Conservation (phyloP, 2,113 vertebrate species). For the Tichodroma muraria region DNA sequence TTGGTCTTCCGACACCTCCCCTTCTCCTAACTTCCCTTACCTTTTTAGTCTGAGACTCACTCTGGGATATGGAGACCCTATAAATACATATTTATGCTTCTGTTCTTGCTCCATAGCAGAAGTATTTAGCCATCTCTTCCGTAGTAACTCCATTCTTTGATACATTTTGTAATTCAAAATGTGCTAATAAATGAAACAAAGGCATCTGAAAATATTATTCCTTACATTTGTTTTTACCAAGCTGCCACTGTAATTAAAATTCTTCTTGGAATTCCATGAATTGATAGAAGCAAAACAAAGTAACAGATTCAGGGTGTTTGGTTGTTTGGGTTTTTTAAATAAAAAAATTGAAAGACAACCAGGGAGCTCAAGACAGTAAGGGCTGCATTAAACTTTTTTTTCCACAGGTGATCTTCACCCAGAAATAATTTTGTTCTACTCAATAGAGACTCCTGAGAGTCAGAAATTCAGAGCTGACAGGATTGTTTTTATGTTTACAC, state of each 20-base stretch:
- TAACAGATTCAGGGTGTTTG: background rate
- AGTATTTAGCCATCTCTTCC: background rate
- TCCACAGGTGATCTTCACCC: background rate
- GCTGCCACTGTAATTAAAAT: background rate
- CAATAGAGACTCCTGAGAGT: background rate
- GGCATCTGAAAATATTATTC: background rate
- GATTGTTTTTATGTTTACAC: background rate
- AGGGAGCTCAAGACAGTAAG: background rate
- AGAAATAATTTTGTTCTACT: background rate
- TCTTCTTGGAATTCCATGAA: background rate
- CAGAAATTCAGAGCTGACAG: background rate
- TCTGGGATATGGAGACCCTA: background rate
- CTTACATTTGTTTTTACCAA: background rate
- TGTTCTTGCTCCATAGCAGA: background rate
- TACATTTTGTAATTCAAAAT: background rate
- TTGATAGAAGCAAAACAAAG: background rate
- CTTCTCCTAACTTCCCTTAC: background rate
- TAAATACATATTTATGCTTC: background rate
- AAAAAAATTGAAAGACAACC: background rate
- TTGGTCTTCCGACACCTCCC: background rate
- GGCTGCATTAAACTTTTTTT: background rate
- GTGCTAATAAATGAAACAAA: background rate
- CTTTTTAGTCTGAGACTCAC: background rate
- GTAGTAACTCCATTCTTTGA: background rate
- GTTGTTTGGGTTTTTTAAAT: background rate